A percentile compares a stretch with the other conserved stretches of the same genome.
These are phyloP conservation scores for Neoascia interrupta DNA, from an alignment of 2,888 invertebrate species.

Conservation along the genomic window DNA sequence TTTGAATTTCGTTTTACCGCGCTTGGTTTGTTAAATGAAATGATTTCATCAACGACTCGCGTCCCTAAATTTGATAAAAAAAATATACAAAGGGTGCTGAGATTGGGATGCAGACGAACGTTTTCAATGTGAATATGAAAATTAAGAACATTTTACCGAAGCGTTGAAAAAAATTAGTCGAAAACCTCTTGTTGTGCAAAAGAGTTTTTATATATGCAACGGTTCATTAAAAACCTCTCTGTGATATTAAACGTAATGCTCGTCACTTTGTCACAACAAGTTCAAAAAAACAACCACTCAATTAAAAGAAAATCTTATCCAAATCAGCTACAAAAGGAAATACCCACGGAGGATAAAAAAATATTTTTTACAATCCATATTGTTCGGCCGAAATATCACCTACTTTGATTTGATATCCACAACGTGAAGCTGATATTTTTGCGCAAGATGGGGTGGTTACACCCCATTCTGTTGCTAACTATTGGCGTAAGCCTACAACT, in stretches of 20 bases:
- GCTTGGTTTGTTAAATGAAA: conserved; percentile 28
- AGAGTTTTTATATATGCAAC: neutral
- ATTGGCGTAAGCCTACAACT: conserved; percentile 58
- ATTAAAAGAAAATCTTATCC: conserved; percentile 8
- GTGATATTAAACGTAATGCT: conserved; percentile 4
- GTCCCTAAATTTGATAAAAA: conserved; percentile 31
- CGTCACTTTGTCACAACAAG: conserved; percentile 34
- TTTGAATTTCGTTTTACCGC: conserved; percentile 20
- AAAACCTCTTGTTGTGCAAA: neutral
- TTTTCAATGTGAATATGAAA: conserved; percentile 57
- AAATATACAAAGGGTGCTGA: conserved; percentile 6
- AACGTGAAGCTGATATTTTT: conserved; percentile 36
- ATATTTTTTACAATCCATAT: too few relatives aligned
- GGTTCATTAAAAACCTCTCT: conserved; percentile 15
- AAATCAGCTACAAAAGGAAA: conserved; percentile 14
- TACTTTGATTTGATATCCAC: too few relatives aligned
- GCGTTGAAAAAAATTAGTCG: conserved; percentile 35
- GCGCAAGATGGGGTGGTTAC: conserved; percentile 74
- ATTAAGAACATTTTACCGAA: conserved; percentile 51
- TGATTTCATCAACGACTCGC: conserved; percentile 43
- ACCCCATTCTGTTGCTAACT: conserved; percentile 71
- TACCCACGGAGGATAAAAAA: neutral
- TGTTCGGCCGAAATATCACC: too few relatives aligned
- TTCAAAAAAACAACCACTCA: neutral
- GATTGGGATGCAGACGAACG: conserved; percentile 12